Percentiles rank a stretch among this genome's conserved stretches.
phyloP scores from a whole-genome alignment of 2,888 invertebrate genomes.

The Sphecodes monilicornis region DNA sequence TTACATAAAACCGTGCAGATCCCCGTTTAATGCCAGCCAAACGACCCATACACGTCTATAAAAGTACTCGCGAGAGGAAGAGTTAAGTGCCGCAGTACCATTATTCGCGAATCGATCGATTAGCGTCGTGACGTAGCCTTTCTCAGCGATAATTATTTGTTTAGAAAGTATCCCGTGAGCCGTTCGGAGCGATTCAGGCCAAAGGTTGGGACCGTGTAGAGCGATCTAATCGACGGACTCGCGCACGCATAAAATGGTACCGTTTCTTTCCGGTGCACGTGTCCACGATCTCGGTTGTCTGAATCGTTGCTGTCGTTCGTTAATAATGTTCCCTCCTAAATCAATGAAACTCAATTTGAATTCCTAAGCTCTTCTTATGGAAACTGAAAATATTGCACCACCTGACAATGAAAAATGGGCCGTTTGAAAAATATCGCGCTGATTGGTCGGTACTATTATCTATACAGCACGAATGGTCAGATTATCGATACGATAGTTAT shows the following conservation, averaged over 20 bases:
- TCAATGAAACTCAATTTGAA: not conserved
- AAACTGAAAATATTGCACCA: not conserved
- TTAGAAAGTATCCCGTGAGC: constrained; percentile 31
- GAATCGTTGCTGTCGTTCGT: not conserved
- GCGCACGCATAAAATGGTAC: constrained; percentile 9
- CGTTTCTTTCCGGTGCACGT: constrained; percentile 8
- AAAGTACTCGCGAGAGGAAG: not conserved
- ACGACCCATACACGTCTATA: constrained; percentile 4
- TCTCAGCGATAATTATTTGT: constrained; percentile 37
- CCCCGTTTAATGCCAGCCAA: not conserved
- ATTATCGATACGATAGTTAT: not conserved
- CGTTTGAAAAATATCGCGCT: not conserved
- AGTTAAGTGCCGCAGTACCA: constrained; percentile 15
- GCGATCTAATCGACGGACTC: constrained; percentile 27
- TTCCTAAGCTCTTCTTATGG: not conserved
- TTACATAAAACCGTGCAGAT: not conserved
- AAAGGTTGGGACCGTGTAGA: constrained; percentile 22
- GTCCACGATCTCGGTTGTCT: constrained; percentile 13
- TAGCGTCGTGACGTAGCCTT: constrained; percentile 31
- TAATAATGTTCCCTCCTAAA: not conserved
- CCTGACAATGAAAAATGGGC: not conserved
- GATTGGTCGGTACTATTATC: not conserved
- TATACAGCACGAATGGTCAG: not conserved
- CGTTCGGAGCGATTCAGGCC: constrained; percentile 19
- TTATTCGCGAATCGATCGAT: constrained; percentile 37